These are phyloP conservation scores for Prolemur simus DNA, from an alignment of 2,113 vertebrate species.

Conservation along the genomic window DNA sequence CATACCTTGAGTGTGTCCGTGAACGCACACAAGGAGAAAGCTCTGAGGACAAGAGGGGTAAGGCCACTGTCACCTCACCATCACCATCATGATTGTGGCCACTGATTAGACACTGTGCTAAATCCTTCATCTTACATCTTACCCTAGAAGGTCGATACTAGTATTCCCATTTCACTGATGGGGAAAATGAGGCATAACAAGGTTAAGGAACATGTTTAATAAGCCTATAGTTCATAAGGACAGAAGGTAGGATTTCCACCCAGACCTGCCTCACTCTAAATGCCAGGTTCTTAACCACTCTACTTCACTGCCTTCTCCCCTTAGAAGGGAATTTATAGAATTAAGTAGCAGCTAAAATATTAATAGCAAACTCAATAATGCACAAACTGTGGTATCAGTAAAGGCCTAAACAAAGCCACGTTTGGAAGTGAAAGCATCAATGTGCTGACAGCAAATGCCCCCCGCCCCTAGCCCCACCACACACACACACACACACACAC, in stretches of 20 bases:
- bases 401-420: slow-evolving; percentile 60
- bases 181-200: background rate
- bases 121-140: no score
- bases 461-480: background rate
- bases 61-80: background rate
- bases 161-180: background rate
- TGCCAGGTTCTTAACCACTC: background rate
- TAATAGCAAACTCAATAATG: slow-evolving; percentile 59
- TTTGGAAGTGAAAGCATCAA: slow-evolving; percentile 11
- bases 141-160: rapidly evolving
- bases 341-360: slow-evolving; percentile 64
- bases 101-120: background rate
- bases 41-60: background rate
- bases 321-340: slow-evolving; percentile 14
- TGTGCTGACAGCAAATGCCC: background rate
- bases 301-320: background rate
- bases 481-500: background rate
- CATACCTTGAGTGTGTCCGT: no score
- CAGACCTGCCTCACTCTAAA: background rate
- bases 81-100: background rate
- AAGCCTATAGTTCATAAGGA: background rate
- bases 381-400: slow-evolving; percentile 60
- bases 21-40: background rate
- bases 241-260: background rate
- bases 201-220: background rate